These are phyloP conservation scores for Chelon labrosus DNA, from an alignment of 2,797 vertebrate species.

Conservation along the genomic window DNA sequence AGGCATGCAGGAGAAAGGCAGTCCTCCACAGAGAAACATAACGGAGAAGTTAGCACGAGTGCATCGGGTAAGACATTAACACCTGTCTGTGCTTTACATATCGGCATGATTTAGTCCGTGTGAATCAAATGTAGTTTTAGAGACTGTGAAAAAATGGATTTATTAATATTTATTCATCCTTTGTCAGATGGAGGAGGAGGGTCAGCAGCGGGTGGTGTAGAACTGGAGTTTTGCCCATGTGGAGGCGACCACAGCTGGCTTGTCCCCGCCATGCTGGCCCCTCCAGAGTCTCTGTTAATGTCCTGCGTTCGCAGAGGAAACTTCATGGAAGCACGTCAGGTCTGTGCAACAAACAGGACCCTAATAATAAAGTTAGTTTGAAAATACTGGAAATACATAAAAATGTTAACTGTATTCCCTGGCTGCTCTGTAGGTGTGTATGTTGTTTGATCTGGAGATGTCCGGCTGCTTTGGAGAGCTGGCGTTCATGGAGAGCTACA, in stretches of 20 bases:
- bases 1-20: conserved; percentile 68
- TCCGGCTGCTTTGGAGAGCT: conserved; percentile 90
- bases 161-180: not conserved
- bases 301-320: conserved; percentile 94
- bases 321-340: conserved; percentile 95
- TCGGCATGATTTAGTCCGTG: too few species aligned
- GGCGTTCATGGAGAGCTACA: conserved; percentile 94
- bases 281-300: conserved; percentile 94
- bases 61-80: conserved; percentile 86
- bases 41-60: conserved; percentile 90
- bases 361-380: too few species aligned
- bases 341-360: conserved; percentile 55
- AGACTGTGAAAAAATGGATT: too few species aligned
- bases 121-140: too few species aligned
- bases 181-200: conserved; percentile 88
- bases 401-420: not conserved
- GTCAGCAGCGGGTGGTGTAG: conserved; percentile 29
- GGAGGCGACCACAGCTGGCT: conserved; percentile 85
- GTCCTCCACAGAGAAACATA: conserved; percentile 84
- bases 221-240: conserved; percentile 72
- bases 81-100: not conserved
- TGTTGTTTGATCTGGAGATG: conserved; percentile 90
- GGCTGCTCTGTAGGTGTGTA: conserved; percentile 86
- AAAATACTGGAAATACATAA: too few species aligned
- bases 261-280: conserved; percentile 94